phyloP scores from a whole-genome alignment of 1,140 invertebrate species.

The Macrosteles quadrilineatus region DNA sequence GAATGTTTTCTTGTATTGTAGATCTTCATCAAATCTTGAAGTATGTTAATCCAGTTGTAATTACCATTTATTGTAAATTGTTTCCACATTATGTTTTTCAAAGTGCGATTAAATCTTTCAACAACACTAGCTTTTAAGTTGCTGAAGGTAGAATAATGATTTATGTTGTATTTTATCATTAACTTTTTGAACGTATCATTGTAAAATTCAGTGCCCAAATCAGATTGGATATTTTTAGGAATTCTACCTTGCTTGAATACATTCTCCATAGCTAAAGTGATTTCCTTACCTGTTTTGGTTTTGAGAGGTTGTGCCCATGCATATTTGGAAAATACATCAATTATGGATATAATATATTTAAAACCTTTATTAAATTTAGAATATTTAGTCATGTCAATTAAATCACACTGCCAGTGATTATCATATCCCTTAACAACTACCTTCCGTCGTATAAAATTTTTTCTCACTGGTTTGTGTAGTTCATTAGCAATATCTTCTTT shows the following conservation, averaged over 20 bases:
- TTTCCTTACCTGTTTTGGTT: neutral
- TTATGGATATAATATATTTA: conserved; percentile 49
- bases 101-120: neutral
- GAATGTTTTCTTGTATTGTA: conserved; percentile 18
- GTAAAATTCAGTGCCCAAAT: conserved; percentile 20
- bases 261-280: neutral
- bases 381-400: conserved; percentile 36
- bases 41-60: conserved; percentile 5
- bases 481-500: conserved; percentile 9
- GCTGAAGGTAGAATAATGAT: conserved; percentile 6
- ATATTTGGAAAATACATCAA: conserved; percentile 48
- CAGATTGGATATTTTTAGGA: conserved; percentile 9
- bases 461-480: conserved; percentile 39
- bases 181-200: neutral
- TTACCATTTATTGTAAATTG: neutral
- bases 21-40: neutral
- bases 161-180: neutral
- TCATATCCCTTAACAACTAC: conserved; percentile 38
- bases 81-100: neutral
- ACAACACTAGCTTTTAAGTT: neutral
- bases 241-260: neutral
- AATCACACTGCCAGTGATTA: conserved; percentile 41
- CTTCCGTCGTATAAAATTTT: conserved; percentile 30
- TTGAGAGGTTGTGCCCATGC: neutral
- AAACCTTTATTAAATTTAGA: conserved; percentile 44